Percentiles rank a stretch among this genome's conserved stretches.
Evolutionary conservation across 2,888 invertebrate genomes (phyloP).

Genomic region (Xanthia icteritia): DNA sequence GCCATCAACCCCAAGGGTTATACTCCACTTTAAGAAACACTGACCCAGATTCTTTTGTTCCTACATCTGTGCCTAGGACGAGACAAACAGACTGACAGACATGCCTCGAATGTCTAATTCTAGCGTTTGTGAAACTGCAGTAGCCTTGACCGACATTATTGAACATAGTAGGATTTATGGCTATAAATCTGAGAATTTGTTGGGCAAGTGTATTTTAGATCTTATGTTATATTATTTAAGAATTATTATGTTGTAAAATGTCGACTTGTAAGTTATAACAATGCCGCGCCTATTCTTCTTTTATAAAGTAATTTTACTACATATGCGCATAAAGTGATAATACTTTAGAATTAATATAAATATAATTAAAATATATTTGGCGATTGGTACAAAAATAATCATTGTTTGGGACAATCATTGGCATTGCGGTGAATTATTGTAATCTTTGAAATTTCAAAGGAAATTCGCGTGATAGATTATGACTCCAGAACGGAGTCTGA

Average conservation of each 20-base stretch:
- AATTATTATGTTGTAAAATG: constrained; percentile 30
- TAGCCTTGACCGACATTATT: constrained; percentile 85
- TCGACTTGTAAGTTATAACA: not conserved
- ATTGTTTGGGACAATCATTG: constrained; percentile 25
- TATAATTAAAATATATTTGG: too few relatives aligned
- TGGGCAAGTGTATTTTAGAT: constrained; percentile 42
- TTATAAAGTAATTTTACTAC: not conserved
- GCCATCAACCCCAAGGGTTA: not conserved
- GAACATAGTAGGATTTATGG: constrained; percentile 66
- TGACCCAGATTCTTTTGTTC: constrained; percentile 77
- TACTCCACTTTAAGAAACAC: constrained; percentile 32
- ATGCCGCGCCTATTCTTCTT: constrained; percentile 23
- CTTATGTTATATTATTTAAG: constrained; percentile 26
- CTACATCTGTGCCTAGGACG: constrained; percentile 68
- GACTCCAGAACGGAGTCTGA: too few relatives aligned
- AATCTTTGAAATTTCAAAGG: not conserved
- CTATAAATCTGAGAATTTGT: constrained; percentile 46
- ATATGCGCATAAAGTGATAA: not conserved
- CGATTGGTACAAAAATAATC: not conserved
- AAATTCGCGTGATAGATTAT: constrained; percentile 1
- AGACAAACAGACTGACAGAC: constrained; percentile 68
- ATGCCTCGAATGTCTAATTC: constrained; percentile 82
- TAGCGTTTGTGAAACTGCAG: constrained; percentile 81
- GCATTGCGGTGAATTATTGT: constrained; percentile 18
- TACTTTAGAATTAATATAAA: not conserved